Evolutionary conservation across 2,888 invertebrate species (phyloP).

Genomic region (Parnassius smintheus): DNA sequence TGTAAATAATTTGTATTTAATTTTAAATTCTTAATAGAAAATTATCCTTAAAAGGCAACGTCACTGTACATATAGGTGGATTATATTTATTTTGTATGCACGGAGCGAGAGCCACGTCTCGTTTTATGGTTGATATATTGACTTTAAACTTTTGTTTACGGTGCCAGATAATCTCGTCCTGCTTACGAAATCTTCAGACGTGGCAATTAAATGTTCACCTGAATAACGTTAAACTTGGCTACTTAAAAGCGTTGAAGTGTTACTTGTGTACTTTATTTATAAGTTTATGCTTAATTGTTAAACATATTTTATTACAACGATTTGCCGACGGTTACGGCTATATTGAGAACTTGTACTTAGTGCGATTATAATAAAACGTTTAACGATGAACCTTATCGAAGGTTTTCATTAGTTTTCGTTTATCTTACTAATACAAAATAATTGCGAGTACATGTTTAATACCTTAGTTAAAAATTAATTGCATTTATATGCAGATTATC

Average conservation of each 20-base stretch:
- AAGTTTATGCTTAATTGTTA: constrained; percentile 3
- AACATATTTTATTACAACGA: background rate
- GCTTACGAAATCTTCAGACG: constrained; percentile 10
- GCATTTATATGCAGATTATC: too few relatives aligned
- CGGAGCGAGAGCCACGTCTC: background rate
- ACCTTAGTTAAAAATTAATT: too few relatives aligned
- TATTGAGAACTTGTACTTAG: too few relatives aligned
- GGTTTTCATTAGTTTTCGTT: too few relatives aligned
- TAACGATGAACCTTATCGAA: too few relatives aligned
- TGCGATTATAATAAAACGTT: too few relatives aligned
- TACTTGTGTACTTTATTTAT: constrained; percentile 1
- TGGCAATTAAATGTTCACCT: constrained; percentile 7
- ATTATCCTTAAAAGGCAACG: background rate
- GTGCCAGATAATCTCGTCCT: constrained; percentile 1
- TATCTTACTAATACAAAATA: too few relatives aligned
- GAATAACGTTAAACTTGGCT: constrained; percentile 15
- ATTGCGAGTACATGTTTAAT: too few relatives aligned
- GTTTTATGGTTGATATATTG: constrained; percentile 9
- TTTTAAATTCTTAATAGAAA: background rate
- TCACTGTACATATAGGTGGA: background rate
- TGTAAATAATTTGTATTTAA: background rate
- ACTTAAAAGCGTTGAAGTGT: background rate
- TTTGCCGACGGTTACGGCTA: too few relatives aligned
- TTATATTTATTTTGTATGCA: background rate
- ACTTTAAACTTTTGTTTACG: constrained; percentile 15